Conservation (phyloP, 2,888 invertebrate genomes). For the Plebejus melissa region DNA sequence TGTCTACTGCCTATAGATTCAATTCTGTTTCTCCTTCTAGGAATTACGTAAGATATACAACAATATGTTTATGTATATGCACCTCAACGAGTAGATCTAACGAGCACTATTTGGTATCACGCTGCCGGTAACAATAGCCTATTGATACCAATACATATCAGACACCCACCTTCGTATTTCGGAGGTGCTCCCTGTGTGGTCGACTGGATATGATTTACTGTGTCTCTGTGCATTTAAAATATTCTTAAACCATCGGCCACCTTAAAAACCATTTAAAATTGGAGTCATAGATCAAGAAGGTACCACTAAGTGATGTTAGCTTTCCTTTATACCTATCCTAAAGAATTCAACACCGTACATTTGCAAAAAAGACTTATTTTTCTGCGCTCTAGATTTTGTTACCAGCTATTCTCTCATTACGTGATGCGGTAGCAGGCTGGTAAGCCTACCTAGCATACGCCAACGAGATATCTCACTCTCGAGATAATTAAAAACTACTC, state of each 20-base stretch:
- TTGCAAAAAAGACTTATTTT: too few species aligned
- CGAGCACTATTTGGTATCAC: conserved; percentile 10
- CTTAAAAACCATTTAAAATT: too few species aligned
- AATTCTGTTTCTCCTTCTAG: too few species aligned
- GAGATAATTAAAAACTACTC: too few species aligned
- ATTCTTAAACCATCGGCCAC: background rate
- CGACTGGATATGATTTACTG: conserved; percentile 5
- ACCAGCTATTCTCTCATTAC: background rate
- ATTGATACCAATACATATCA: background rate
- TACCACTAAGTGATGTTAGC: background rate
- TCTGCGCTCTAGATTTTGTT: too few species aligned
- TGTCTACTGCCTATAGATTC: too few species aligned
- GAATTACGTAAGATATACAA: too few species aligned
- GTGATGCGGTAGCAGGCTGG: background rate
- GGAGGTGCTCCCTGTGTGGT: conserved; percentile 7
- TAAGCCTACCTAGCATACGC: too few species aligned
- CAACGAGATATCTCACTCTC: too few species aligned
- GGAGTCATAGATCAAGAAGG: too few species aligned
- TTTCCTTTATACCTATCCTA: too few species aligned
- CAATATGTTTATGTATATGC: background rate
- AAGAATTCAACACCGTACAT: too few species aligned
- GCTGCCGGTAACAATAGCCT: background rate
- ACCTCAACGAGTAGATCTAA: background rate
- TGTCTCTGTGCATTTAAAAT: background rate
- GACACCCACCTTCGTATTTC: background rate